phyloP scores from a whole-genome alignment of 2,113 vertebrate species.

The Corapipo altera region DNA sequence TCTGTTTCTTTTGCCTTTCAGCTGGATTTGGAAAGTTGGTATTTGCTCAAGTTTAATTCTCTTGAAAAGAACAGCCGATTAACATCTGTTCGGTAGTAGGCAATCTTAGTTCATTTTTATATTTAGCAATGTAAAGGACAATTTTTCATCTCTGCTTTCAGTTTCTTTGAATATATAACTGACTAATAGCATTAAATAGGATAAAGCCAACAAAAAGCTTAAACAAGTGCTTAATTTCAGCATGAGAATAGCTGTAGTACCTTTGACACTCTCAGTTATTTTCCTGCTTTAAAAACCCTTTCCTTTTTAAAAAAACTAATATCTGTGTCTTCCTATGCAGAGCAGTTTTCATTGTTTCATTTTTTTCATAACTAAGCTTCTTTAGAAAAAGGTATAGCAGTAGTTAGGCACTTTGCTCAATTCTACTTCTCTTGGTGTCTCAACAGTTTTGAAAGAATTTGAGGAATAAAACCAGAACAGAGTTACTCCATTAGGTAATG shows the following conservation, averaged over 20 bases:
- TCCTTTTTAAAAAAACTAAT: background rate
- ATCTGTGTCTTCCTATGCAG: background rate
- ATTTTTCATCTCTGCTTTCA: background rate
- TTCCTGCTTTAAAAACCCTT: background rate
- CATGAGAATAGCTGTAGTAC: background rate
- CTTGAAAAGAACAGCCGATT: slow-evolving; percentile 28
- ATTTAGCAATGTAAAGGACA: background rate
- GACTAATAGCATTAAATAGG: background rate
- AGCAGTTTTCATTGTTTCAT: background rate
- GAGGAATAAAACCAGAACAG: background rate
- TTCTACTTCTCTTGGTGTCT: background rate
- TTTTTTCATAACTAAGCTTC: background rate
- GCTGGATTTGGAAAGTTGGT: slow-evolving; percentile 39
- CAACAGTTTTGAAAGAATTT: background rate
- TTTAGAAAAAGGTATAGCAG: background rate
- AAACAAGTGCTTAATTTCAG: background rate
- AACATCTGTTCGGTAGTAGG: background rate
- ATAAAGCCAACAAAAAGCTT: background rate
- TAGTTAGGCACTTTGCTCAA: background rate
- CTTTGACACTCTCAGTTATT: background rate
- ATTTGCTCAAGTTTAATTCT: slow-evolving; percentile 9
- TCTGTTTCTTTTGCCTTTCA: slow-evolving; percentile 56
- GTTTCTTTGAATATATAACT: background rate
- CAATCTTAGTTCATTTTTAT: background rate
- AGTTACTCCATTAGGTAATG: background rate